Evolutionary conservation across 2,113 vertebrate genomes (phyloP).

Genomic region (Peucedramus taeniatus): DNA sequence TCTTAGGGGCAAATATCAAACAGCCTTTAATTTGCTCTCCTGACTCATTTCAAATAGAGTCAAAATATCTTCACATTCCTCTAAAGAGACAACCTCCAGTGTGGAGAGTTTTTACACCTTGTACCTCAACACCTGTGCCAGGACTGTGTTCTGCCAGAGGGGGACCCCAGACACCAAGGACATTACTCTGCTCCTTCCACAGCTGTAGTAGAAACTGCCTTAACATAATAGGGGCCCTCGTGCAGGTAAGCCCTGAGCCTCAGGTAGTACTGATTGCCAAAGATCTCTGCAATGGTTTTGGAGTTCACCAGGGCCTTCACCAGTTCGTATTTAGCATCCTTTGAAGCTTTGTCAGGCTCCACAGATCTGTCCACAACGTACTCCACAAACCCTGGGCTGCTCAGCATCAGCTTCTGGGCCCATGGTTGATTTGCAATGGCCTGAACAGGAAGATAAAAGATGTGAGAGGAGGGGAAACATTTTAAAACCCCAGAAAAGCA

Average conservation of each 20-base stretch:
- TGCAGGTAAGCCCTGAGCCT: constrained; percentile 85
- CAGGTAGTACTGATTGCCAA: constrained; percentile 88
- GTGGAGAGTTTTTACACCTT: neutral
- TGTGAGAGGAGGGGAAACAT: neutral
- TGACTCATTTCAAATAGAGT: neutral
- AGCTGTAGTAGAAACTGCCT: constrained; percentile 81
- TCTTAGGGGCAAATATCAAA: neutral
- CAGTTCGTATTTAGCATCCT: constrained; percentile 93
- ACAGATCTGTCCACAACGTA: constrained; percentile 89
- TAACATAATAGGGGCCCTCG: constrained; percentile 91
- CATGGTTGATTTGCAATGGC: constrained; percentile 88
- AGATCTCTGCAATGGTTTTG: constrained; percentile 78
- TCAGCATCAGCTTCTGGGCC: constrained; percentile 91
- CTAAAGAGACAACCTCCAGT: neutral
- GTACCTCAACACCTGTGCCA: neutral
- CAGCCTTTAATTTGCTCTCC: neutral
- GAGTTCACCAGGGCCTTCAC: constrained; percentile 86
- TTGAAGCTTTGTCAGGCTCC: constrained; percentile 86
- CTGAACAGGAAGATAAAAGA: constrained; percentile 63
- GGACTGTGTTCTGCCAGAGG: neutral
- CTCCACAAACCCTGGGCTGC: constrained; percentile 90
- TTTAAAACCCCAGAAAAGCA: neutral
- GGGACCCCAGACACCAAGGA: neutral
- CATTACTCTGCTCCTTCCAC: constrained; percentile 90
- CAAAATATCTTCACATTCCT: neutral